Percentiles rank a stretch among this genome's conserved stretches.
phyloP scores from a whole-genome alignment of 1,140 invertebrate species.

The Drosophila pandora region DNA sequence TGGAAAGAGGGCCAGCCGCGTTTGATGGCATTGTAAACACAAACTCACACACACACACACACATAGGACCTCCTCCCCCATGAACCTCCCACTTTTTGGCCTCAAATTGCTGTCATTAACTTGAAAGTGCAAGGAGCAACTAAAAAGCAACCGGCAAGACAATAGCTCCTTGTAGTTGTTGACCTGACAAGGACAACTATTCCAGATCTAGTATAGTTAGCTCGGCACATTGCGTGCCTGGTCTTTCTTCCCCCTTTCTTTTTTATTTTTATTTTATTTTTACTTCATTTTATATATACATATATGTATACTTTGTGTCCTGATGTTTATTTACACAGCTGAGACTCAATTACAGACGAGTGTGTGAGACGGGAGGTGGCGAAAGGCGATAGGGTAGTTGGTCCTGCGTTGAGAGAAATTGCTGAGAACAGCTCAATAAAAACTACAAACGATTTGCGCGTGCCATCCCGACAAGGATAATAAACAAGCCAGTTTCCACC shows the following conservation, averaged over 20 bases:
- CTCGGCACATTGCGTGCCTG: constrained; percentile 30
- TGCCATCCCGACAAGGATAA: constrained; percentile 55
- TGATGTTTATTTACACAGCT: constrained; percentile 58
- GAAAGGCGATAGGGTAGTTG: constrained; percentile 4
- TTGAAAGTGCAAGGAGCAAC: constrained; percentile 47
- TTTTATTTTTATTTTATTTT: constrained; percentile 1
- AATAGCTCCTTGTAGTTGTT: constrained; percentile 39
- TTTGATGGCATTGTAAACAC: constrained; percentile 55
- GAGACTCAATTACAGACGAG: constrained; percentile 56
- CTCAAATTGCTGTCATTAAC: constrained; percentile 59
- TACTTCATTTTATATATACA: constrained; percentile 16
- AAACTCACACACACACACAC: constrained; percentile 1
- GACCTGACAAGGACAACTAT: constrained; percentile 60
- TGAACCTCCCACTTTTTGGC: constrained; percentile 1
- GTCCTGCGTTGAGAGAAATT: constrained; percentile 30
- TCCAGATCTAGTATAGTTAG: constrained; percentile 30
- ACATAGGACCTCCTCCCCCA: not conserved
- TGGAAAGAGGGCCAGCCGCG: not conserved
- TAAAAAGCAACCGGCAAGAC: constrained; percentile 22
- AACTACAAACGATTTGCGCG: constrained; percentile 62
- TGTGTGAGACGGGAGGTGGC: constrained; percentile 13
- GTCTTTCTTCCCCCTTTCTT: not conserved
- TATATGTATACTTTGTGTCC: constrained; percentile 3
- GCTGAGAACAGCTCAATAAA: constrained; percentile 57
- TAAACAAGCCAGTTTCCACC: constrained; percentile 34